These are phyloP conservation scores for Vipera latastei DNA, from an alignment of 2,797 vertebrate species.

Conservation along the genomic window DNA sequence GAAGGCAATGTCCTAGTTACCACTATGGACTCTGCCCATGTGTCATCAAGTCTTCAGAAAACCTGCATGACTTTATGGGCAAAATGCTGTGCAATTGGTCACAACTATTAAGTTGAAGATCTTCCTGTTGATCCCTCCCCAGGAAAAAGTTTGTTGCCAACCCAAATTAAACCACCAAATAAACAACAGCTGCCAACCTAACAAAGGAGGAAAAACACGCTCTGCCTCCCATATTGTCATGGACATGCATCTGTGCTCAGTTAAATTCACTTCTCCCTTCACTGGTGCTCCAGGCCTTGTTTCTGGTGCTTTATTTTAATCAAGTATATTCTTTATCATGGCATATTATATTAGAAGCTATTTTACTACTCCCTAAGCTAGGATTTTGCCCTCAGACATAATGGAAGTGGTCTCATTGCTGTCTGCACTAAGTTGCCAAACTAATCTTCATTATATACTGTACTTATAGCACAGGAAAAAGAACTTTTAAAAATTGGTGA, in stretches of 20 bases:
- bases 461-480: conserved; percentile 7
- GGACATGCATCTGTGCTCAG: not conserved
- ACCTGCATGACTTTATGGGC: not conserved
- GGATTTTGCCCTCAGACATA: not conserved
- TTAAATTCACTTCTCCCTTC: not conserved
- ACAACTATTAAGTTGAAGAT: not conserved
- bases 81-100: not conserved
- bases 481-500: not conserved
- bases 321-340: not conserved
- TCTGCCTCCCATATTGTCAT: not conserved
- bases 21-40: not conserved
- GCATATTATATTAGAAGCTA: not conserved
- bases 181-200: not conserved
- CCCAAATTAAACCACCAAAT: not conserved
- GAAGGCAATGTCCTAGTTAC: not conserved
- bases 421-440: not conserved
- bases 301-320: not conserved
- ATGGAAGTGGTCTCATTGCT: not conserved
- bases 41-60: not conserved
- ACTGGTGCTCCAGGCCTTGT: not conserved
- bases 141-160: not conserved
- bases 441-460: conserved; percentile 11
- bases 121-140: not conserved
- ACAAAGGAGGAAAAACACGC: not conserved
- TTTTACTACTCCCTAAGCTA: not conserved